Evolutionary conservation across 1,140 invertebrate species (phyloP).

Genomic region (Aphidius gifuensis): DNA sequence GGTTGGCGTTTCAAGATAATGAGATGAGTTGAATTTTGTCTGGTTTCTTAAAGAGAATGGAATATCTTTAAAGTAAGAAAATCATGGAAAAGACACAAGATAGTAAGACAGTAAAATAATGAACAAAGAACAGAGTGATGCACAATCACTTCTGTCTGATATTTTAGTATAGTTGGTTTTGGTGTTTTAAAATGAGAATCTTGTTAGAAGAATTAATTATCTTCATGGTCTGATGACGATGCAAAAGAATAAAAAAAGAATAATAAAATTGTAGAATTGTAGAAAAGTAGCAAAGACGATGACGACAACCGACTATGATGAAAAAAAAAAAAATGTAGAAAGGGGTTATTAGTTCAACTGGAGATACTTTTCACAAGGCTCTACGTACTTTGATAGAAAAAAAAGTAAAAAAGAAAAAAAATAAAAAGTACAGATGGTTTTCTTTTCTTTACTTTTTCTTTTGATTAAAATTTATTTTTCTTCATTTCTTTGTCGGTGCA

Average conservation of each 20-base stretch:
- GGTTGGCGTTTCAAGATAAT: conserved; percentile 20
- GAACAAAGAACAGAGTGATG: conserved; percentile 2
- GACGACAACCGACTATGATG: too few species aligned
- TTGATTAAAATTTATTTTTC: too few species aligned
- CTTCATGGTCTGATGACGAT: background rate
- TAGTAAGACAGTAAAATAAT: background rate
- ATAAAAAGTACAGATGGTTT: too few species aligned
- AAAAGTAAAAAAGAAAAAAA: too few species aligned
- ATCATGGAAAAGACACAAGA: background rate
- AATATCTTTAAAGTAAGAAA: background rate
- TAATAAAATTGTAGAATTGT: too few species aligned
- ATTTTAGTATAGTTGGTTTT: background rate
- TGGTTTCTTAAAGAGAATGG: conserved; percentile 2
- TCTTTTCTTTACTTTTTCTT: too few species aligned
- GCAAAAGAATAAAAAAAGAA: background rate
- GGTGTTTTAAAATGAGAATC: background rate
- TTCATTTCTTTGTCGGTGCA: too few species aligned
- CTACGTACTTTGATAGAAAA: too few species aligned
- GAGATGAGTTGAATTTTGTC: conserved; percentile 19
- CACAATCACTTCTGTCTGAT: conserved; percentile 11
- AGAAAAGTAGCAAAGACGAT: too few species aligned
- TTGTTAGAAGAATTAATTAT: conserved; percentile 9
- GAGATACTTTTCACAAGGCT: too few species aligned
- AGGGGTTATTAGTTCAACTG: too few species aligned
- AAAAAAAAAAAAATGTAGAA: too few species aligned